These are phyloP conservation scores for Leuciscus waleckii DNA, from an alignment of 2,797 vertebrate genomes.

Conservation along the genomic window DNA sequence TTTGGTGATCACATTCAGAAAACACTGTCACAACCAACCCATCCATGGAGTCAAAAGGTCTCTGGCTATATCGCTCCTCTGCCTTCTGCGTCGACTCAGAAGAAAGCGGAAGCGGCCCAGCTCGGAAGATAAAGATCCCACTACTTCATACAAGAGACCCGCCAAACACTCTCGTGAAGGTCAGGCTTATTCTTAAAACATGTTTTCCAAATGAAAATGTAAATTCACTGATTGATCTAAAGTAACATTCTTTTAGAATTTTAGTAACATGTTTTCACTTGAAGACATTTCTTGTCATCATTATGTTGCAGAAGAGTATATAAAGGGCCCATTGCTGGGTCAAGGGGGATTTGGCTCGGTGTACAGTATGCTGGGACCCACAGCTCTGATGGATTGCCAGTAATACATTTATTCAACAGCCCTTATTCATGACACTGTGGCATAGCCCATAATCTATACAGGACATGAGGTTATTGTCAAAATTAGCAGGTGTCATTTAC, in stretches of 20 bases:
- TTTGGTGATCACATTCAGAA: not conserved
- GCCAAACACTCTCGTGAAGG: not conserved
- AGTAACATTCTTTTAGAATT: no score
- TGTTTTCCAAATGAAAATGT: not conserved
- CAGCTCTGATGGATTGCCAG: constrained; percentile 44
- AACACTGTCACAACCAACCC: not conserved
- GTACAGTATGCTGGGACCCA: constrained; percentile 41
- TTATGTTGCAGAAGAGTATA: constrained; percentile 13
- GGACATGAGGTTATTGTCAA: no score
- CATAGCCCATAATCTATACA: no score
- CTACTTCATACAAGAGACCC: not conserved
- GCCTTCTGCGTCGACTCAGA: not conserved
- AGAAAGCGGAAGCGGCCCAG: not conserved
- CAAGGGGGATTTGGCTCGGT: constrained; percentile 45
- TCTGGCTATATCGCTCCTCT: not conserved
- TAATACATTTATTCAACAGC: constrained; percentile 4
- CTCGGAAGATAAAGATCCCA: not conserved
- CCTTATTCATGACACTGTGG: no score
- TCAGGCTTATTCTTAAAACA: not conserved
- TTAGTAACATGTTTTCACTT: not conserved
- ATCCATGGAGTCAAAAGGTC: not conserved
- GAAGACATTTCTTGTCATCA: not conserved
- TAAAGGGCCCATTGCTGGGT: constrained; percentile 32
- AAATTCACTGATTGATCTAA: no score
- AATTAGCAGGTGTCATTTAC: not conserved